Evolutionary conservation across 1,140 invertebrate genomes (phyloP), one percentile per base, ranked within the genome.

Genomic region (Achatina immaculata): DNA sequence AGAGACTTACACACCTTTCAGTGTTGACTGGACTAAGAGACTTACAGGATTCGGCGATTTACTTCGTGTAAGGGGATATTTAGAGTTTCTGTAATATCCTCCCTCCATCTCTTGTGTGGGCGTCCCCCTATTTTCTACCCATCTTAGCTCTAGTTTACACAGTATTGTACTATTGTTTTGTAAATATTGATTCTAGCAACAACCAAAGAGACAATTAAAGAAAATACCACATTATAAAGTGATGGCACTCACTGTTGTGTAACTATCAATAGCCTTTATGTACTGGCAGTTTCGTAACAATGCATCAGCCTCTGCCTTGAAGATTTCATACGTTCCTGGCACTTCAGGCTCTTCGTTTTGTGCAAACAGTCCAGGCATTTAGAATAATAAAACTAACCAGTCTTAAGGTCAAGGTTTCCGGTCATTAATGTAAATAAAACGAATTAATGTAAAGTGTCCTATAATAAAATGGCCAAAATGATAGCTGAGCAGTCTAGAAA

Each of bases 211-310:
- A 66, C 7, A 66, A 28, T 66, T n/a, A n/a, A 66, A 14, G 34
- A n/a, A 66, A 36, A 28, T 28, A 66, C 9, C n/a, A 9, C n/a
- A 66, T 28, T 28, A 36, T 11, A n/a, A 66, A 7, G 19, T 48
- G 7, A 7, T 11, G 45, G 7, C 45, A 86, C 86, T 85, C 84
- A 90, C 89, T 80, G 82, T 83, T 73, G 88, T 87, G 82, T 89
- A 90, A 81, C 89, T 89, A 69, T 90, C 85, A 36, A 90, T 88
- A 1, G 90, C 86, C 86, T 90, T 91, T 80, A 77, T 87, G 83
- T 89, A 90, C 84, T 88, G 86, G 48, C 86, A 84, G 81, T 89
- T 86, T 83, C 88, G 89, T 75, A 82, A 89, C 3, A 89, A 76
- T 28, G 83, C 85, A 83, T 90, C 90, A 55, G 85, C 90, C 81